Evolutionary conservation across 2,888 invertebrate species (phyloP), one percentile per base, ranked within the genome.

Genomic region (Nymphalis urticae): DNA sequence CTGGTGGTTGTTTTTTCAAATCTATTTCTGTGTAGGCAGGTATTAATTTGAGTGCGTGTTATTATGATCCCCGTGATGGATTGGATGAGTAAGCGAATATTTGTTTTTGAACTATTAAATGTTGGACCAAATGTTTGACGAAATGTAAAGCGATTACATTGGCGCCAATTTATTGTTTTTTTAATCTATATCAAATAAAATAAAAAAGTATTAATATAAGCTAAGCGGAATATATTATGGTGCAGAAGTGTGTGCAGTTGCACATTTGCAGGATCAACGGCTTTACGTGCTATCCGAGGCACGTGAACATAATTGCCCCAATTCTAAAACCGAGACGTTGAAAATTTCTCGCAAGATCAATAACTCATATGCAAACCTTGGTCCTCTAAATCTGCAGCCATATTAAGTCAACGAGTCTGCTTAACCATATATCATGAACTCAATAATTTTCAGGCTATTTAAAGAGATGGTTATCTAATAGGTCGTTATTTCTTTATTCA

Each of bases 1-100:
- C 5, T 84, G 85, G 88, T 54, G 73, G 32, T 65, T 58, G 75
- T 80, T 85, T 82, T 83, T 83, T 83, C 82, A 82, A 85, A 83
- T 84, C 84, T 84, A 84, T 83, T 88, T 83, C 80, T 80, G 80
- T 80, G 80, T 79, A 75, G 89, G 87, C 90, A 90, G 91, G 91
- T 91, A 90, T 87, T 89, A 90, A 91, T 92, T 92, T 90, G 85
- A 81, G 80, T 75, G 82, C 79, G 85, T 84, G 84, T 88, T 90
- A 90, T 90, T 86, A 89, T 87, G 86, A 89, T 87, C 86, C 82
- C 73, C 53, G 82, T 91, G 91, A 92, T 92, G 91, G 90, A 92
- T 91, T 86, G 90, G 86, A 82, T 91, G 91, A 92, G 76, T 85
- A 76, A 77, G 86, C 90, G 75, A 82, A 82, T 85, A 80, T 82